phyloP scores from a whole-genome alignment of 2,113 vertebrate genomes.

The Saimiri boliviensis region DNA sequence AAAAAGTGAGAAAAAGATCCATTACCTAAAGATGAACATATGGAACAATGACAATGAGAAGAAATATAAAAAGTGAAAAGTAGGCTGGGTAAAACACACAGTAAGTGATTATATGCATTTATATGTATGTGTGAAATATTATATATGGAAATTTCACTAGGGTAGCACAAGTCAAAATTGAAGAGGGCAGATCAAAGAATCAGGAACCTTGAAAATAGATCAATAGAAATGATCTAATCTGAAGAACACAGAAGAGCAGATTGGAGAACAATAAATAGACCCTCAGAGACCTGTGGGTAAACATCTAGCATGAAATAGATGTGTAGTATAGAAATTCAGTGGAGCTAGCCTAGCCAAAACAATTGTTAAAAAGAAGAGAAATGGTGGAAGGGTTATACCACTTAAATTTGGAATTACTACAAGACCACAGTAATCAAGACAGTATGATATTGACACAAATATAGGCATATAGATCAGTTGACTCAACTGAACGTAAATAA shows the following conservation, averaged over 20 bases:
- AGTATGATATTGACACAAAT: background rate
- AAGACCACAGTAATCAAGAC: background rate
- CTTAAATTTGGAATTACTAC: background rate
- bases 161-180: background rate
- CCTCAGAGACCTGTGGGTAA: background rate
- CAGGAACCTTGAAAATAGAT: background rate
- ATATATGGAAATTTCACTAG: background rate
- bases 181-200: background rate
- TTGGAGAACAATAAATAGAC: background rate
- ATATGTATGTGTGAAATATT: background rate
- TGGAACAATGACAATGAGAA: background rate
- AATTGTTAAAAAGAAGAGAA: background rate
- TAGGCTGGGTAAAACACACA: background rate
- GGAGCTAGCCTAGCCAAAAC: background rate
- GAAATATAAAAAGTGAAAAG: background rate
- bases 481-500: background rate
- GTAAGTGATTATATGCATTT: background rate
- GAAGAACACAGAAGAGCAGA: background rate
- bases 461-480: background rate
- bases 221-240: background rate
- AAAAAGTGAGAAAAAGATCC: background rate
- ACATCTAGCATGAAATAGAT: background rate
- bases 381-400: background rate
- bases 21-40: background rate
- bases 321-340: background rate